phyloP scores from a whole-genome alignment of 2,797 vertebrate genomes.

The Zalophus californianus region DNA sequence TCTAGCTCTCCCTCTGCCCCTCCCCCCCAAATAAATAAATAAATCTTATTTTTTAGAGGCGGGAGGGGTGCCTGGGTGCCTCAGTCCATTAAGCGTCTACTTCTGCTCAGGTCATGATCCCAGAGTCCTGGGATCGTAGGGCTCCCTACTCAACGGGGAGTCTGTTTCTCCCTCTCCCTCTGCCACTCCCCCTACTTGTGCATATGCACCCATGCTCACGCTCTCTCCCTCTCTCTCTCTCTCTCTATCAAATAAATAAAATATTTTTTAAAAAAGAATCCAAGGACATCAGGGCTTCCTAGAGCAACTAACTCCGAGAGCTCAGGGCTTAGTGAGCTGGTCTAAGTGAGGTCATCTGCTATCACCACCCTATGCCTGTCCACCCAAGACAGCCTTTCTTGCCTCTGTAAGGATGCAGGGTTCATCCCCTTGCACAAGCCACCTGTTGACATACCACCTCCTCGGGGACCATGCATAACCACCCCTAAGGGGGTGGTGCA shows the following conservation, averaged over 20 bases:
- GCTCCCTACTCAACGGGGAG: too few species aligned
- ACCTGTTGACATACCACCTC: not conserved
- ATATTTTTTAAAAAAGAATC: not conserved
- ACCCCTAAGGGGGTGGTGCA: not conserved
- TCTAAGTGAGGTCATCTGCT: not conserved
- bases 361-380: not conserved
- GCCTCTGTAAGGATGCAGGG: not conserved
- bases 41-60: not conserved
- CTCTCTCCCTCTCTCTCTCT: too few species aligned
- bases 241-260: not conserved
- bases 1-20: not conserved
- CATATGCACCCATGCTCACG: fast-evolving
- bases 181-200: not conserved
- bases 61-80: not conserved
- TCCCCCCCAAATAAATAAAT: not conserved
- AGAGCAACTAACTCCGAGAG: not conserved
- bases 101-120: not conserved
- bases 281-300: not conserved
- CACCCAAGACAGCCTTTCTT: not conserved
- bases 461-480: not conserved
- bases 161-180: not conserved
- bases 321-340: not conserved
- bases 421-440: not conserved
- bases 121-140: too few species aligned
- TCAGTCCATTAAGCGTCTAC: not conserved